phyloP scores from a whole-genome alignment of 2,888 invertebrate genomes.

The Archips xylosteana region DNA sequence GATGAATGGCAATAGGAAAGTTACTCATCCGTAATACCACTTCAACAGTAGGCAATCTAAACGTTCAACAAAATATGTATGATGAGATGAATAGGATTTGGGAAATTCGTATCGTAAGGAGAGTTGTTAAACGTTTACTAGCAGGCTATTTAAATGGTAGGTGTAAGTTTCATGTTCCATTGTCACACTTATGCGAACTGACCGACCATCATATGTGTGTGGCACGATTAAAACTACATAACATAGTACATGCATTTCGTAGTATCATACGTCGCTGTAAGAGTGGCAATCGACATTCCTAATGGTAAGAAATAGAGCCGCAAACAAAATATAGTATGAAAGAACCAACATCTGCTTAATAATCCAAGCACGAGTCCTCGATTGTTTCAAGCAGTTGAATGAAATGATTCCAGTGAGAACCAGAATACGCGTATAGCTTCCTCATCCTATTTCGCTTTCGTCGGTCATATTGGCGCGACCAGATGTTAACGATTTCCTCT shows the following conservation, averaged over 20 bases:
- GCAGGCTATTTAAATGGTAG: background rate
- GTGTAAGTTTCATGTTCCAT: background rate
- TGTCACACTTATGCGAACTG: background rate
- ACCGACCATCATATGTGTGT: background rate
- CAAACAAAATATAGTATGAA: too few species aligned
- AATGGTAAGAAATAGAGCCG: background rate
- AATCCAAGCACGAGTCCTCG: constrained; percentile 41
- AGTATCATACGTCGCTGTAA: background rate
- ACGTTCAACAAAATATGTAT: background rate
- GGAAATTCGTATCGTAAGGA: background rate
- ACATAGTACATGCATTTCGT: background rate
- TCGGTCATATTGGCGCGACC: constrained; percentile 62
- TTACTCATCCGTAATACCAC: background rate
- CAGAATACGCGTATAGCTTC: constrained; percentile 63
- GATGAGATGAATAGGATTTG: background rate
- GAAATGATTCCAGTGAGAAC: constrained; percentile 55
- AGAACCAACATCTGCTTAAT: too few species aligned
- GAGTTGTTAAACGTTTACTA: background rate
- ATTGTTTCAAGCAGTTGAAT: constrained; percentile 52
- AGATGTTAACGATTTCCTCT: constrained; percentile 73
- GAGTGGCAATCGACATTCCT: background rate
- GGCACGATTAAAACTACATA: background rate
- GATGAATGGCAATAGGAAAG: background rate
- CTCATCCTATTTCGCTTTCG: constrained; percentile 69
- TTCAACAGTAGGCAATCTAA: background rate